Conservation (phyloP, 2,888 invertebrate genomes). For the Trachelus iudaicus region DNA sequence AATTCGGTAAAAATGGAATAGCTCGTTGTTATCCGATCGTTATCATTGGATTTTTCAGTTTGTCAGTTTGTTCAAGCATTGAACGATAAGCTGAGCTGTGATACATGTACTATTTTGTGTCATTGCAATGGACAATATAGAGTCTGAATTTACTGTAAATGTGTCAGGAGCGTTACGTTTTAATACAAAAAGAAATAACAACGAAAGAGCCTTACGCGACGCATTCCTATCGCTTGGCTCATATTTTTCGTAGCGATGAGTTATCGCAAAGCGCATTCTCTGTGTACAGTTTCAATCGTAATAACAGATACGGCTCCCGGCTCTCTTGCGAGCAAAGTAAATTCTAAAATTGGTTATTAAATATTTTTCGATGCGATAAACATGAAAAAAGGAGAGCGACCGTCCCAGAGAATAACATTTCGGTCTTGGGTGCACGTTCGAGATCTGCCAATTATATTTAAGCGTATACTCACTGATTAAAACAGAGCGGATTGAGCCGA, state of each 20-base stretch:
- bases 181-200: background rate
- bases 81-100: background rate
- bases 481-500: background rate
- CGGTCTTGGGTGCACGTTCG: background rate
- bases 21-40: background rate
- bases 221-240: slow-evolving; percentile 46
- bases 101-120: background rate
- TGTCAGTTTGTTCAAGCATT: background rate
- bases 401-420: background rate
- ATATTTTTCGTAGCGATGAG: slow-evolving; percentile 6
- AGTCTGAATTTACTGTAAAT: background rate
- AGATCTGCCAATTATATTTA: background rate
- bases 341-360: background rate
- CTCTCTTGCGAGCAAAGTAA: background rate
- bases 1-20: background rate
- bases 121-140: background rate
- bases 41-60: background rate
- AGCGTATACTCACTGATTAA: background rate
- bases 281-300: background rate
- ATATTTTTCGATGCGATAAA: background rate
- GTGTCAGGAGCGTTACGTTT: slow-evolving; percentile 1
- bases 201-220: slow-evolving; percentile 31
- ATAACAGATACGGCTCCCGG: background rate
- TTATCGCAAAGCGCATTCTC: background rate
- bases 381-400: background rate